These are phyloP conservation scores for Synanthedon formicaeformis DNA, from an alignment of 2,888 invertebrate species.

Conservation along the genomic window DNA sequence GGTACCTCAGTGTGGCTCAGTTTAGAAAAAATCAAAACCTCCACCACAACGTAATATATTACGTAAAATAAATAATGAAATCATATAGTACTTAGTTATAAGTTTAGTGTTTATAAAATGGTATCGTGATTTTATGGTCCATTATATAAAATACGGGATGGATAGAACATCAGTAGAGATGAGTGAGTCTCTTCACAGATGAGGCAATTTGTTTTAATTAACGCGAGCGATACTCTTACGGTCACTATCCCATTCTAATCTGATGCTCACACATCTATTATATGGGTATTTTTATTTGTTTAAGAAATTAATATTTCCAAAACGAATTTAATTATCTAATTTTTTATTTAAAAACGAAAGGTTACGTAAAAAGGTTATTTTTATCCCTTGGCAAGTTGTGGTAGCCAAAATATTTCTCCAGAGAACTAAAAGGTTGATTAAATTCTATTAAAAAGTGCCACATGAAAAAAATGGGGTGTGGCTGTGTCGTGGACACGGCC, in stretches of 20 bases:
- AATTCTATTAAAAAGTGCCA: too few relatives aligned
- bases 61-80: constrained; percentile 69
- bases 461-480: too few relatives aligned
- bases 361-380: too few relatives aligned
- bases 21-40: constrained; percentile 63
- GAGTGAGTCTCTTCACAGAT: constrained; percentile 12
- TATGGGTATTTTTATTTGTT: constrained; percentile 28
- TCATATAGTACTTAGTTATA: constrained; percentile 63
- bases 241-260: constrained; percentile 1
- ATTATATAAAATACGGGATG: constrained; percentile 42
- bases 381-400: too few relatives aligned
- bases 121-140: constrained; percentile 63
- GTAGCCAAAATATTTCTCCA: too few relatives aligned
- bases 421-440: too few relatives aligned
- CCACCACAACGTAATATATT: constrained; percentile 62
- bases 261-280: constrained; percentile 12
- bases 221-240: background rate
- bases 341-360: too few relatives aligned
- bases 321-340: too few relatives aligned
- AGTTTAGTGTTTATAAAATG: constrained; percentile 69
- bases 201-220: constrained; percentile 53
- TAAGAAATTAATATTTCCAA: background rate
- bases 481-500: too few relatives aligned
- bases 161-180: constrained; percentile 24
- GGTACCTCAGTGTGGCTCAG: constrained; percentile 17